Evolutionary conservation across 2,797 vertebrate species (phyloP).

Genomic region (Pangasius sanitwongsei): DNA sequence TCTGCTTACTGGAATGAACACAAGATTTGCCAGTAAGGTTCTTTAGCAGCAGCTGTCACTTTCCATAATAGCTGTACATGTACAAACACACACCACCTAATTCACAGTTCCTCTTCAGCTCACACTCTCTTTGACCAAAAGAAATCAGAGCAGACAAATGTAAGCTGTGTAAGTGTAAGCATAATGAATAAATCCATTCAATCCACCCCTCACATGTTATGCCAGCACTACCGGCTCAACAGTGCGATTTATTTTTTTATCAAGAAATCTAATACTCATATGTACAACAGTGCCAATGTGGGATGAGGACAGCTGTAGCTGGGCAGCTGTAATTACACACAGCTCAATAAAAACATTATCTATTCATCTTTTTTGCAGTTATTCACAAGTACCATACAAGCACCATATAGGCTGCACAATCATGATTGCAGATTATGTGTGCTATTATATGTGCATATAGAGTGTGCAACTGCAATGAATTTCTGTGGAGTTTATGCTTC

Average conservation of each 20-base stretch:
- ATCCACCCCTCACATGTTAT: not conserved
- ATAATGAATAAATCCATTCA: not conserved
- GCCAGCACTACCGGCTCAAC: not conserved
- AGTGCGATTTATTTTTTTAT: not conserved
- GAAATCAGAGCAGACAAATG: not conserved
- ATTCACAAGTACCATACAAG: not conserved
- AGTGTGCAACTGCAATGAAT: not conserved
- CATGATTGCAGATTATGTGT: not conserved
- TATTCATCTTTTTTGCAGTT: not conserved
- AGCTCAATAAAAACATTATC: not conserved
- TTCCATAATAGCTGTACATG: not conserved
- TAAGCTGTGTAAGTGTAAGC: too few relatives aligned
- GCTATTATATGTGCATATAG: not conserved
- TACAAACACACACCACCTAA: not conserved
- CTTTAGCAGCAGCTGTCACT: slow-evolving; percentile 8
- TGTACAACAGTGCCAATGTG: too few relatives aligned
- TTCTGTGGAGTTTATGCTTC: not conserved
- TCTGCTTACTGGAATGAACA: slow-evolving; percentile 2
- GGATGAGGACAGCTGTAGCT: not conserved
- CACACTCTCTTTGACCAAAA: not conserved
- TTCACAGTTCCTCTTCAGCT: not conserved
- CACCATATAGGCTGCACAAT: not conserved
- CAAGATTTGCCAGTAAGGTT: not conserved
- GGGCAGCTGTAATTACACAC: not conserved
- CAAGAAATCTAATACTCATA: not conserved